Percentiles rank a stretch among this genome's conserved stretches.
These are phyloP conservation scores for Illadopsis cleaveri DNA, from an alignment of 2,113 vertebrate genomes.

Conservation along the genomic window DNA sequence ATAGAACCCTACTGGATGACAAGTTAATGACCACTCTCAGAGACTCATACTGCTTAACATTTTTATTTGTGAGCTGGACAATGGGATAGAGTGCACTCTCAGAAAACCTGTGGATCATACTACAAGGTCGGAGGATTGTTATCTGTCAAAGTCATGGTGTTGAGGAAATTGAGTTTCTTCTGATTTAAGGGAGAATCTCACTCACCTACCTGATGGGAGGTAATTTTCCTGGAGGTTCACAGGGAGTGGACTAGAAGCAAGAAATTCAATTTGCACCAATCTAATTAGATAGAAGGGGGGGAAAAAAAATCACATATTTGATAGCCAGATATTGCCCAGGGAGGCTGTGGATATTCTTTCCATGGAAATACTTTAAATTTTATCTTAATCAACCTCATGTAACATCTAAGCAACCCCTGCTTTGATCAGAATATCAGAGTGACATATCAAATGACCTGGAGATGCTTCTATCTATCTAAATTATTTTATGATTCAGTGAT, in stretches of 20 bases:
- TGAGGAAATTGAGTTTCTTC: neutral
- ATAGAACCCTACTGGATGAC: neutral
- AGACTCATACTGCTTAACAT: neutral
- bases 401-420: neutral
- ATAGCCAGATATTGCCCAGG: neutral
- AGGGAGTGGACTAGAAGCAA: neutral
- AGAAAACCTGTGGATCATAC: neutral
- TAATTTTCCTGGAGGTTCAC: neutral
- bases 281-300: neutral
- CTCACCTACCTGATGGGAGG: neutral
- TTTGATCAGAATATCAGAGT: neutral
- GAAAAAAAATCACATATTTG: neutral
- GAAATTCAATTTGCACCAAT: neutral
- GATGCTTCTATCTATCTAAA: neutral
- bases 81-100: neutral
- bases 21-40: neutral
- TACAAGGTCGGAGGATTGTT: neutral
- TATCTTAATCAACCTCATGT: neutral
- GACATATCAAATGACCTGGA: neutral
- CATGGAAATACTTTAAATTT: neutral
- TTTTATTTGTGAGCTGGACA: neutral
- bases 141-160: neutral
- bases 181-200: neutral
- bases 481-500: neutral
- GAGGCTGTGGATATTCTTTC: neutral